Evolutionary conservation across 2,797 vertebrate species (phyloP).

Genomic region (Perodicticus potto): DNA sequence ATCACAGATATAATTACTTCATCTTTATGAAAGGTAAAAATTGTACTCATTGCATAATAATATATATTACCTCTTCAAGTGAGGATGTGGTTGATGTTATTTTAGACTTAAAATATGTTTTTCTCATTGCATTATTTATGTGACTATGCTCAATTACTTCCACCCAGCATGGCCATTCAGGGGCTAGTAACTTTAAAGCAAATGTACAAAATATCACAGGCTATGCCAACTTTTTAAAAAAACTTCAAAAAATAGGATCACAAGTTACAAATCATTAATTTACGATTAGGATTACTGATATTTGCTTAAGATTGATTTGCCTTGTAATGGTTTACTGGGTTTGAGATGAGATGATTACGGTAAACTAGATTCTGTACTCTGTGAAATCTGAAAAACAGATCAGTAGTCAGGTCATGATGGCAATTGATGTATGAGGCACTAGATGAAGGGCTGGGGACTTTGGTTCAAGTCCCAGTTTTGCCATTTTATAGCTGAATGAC

Average conservation of each 20-base stretch:
- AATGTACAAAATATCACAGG: constrained; percentile 46
- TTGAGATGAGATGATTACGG: neutral
- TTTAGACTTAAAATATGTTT: constrained; percentile 49
- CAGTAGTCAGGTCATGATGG: neutral
- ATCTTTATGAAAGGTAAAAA: neutral
- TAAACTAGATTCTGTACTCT: neutral
- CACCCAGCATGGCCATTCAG: neutral
- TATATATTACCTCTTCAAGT: constrained; percentile 11
- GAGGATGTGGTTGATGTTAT: neutral
- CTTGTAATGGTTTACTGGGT: constrained; percentile 51
- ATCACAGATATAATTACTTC: neutral
- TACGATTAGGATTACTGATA: neutral
- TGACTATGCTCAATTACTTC: neutral
- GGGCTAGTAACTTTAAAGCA: neutral
- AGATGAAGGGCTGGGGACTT: neutral
- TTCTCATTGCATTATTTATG: constrained; percentile 19
- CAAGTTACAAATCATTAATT: constrained; percentile 44
- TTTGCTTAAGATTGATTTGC: constrained; percentile 14
- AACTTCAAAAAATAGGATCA: neutral
- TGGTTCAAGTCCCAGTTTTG: neutral
- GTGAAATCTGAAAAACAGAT: neutral
- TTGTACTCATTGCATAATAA: neutral
- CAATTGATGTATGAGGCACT: neutral
- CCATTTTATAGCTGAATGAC: neutral
- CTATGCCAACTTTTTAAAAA: constrained; percentile 9